Conservation (phyloP, 2,797 vertebrate species). For the Discoglossus pictus region DNA sequence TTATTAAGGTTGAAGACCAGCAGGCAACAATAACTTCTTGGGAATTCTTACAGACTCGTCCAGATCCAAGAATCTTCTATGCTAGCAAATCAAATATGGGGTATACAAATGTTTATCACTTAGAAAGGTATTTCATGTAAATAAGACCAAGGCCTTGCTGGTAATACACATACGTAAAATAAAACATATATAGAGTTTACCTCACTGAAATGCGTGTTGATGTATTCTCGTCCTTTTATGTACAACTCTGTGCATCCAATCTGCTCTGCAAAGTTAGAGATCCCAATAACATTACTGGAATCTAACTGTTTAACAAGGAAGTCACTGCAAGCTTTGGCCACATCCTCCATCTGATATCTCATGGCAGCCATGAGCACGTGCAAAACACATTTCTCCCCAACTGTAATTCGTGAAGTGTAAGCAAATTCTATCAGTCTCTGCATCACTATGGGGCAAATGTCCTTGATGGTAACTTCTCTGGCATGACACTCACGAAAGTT, state of each 20-base stretch:
- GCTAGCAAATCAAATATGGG: too few species aligned
- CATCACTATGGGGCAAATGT: slow-evolving; percentile 77
- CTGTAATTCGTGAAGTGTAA: slow-evolving; percentile 77
- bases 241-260: slow-evolving; percentile 75
- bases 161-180: too few species aligned
- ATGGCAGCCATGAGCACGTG: slow-evolving; percentile 78
- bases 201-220: slow-evolving; percentile 82
- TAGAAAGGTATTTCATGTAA: too few species aligned
- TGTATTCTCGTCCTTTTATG: slow-evolving; percentile 70
- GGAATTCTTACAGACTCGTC: too few species aligned
- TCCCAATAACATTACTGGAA: slow-evolving; percentile 79
- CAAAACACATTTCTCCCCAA: slow-evolving; percentile 78
- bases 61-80: too few species aligned
- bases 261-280: slow-evolving; percentile 77
- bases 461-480: slow-evolving; percentile 74
- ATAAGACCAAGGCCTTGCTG: too few species aligned
- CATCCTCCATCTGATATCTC: slow-evolving; percentile 82
- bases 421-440: slow-evolving; percentile 79
- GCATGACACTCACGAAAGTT: slow-evolving; percentile 75
- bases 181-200: too few species aligned
- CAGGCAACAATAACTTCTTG: too few species aligned
- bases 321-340: slow-evolving; percentile 78
- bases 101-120: too few species aligned
- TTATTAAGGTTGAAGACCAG: too few species aligned
- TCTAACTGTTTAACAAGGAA: slow-evolving; percentile 78